Evolutionary conservation across 2,888 invertebrate species (phyloP).

Genomic region (Chloromyia formosa): DNA sequence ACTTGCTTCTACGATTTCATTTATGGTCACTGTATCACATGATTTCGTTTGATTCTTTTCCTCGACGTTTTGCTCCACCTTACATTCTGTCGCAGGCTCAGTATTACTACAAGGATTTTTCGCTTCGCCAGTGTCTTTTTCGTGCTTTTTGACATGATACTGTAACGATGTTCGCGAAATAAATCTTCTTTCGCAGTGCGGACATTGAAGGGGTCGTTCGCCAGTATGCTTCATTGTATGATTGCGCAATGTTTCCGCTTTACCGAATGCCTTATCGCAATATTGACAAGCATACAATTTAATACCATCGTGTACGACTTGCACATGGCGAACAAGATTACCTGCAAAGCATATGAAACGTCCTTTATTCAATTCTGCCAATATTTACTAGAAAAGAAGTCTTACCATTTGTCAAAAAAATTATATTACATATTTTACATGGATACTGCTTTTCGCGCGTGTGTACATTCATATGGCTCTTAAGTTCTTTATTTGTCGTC

Average conservation of each 20-base stretch:
- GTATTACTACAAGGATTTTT: not conserved
- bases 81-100: not conserved
- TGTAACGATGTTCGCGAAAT: conserved; percentile 35
- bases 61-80: not conserved
- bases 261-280: conserved; percentile 47
- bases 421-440: conserved; percentile 25
- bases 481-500: conserved; percentile 38
- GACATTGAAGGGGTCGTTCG: conserved; percentile 44
- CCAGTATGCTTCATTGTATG: conserved; percentile 48
- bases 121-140: not conserved
- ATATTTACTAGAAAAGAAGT: conserved; percentile 8
- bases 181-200: conserved; percentile 42
- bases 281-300: conserved; percentile 40
- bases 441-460: conserved; percentile 41
- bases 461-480: conserved; percentile 42
- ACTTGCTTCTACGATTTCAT: too few species aligned
- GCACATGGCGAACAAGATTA: conserved; percentile 45
- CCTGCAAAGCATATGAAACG: conserved; percentile 37
- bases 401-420: conserved; percentile 39
- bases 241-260: conserved; percentile 46
- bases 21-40: too few species aligned
- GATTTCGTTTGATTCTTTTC: too few species aligned
- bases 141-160: conserved; percentile 17
- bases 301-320: conserved; percentile 46
- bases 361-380: too few species aligned